A percentile compares a stretch with the other conserved stretches of the same genome.
Evolutionary conservation across 2,113 vertebrate species (phyloP).

Genomic region (Plecotus auritus): DNA sequence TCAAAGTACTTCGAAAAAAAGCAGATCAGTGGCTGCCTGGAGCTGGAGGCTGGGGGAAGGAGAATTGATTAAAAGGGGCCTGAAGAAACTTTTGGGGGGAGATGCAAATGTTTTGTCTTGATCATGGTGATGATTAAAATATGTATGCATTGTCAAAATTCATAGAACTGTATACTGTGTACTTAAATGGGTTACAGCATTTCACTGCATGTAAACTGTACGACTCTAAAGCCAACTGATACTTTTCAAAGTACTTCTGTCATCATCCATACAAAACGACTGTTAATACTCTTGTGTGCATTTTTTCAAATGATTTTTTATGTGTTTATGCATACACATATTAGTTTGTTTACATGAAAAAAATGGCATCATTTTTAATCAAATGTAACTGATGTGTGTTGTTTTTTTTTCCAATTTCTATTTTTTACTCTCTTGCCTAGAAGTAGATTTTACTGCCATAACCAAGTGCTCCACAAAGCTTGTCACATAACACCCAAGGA

Average conservation of each 20-base stretch:
- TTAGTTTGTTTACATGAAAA: background rate
- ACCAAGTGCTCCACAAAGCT: background rate
- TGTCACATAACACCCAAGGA: background rate
- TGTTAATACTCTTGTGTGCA: background rate
- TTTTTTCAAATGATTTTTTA: background rate
- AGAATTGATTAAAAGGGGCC: background rate
- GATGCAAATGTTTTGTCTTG: background rate
- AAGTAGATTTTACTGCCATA: background rate
- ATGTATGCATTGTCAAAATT: background rate
- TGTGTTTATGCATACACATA: background rate
- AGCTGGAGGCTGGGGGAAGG: background rate
- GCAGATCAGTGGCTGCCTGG: background rate
- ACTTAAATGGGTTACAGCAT: background rate
- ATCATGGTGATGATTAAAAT: background rate
- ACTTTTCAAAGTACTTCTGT: background rate
- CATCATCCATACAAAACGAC: background rate
- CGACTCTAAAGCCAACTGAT: background rate
- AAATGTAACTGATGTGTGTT: background rate
- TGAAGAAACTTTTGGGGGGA: background rate
- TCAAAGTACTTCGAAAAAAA: background rate
- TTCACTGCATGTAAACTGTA: background rate
- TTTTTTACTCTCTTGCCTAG: conserved; percentile 10
- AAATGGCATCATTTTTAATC: background rate
- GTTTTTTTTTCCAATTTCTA: background rate
- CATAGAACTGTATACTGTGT: background rate